These are phyloP conservation scores for Cololabis saira DNA, from an alignment of 2,113 vertebrate species.

Conservation along the genomic window DNA sequence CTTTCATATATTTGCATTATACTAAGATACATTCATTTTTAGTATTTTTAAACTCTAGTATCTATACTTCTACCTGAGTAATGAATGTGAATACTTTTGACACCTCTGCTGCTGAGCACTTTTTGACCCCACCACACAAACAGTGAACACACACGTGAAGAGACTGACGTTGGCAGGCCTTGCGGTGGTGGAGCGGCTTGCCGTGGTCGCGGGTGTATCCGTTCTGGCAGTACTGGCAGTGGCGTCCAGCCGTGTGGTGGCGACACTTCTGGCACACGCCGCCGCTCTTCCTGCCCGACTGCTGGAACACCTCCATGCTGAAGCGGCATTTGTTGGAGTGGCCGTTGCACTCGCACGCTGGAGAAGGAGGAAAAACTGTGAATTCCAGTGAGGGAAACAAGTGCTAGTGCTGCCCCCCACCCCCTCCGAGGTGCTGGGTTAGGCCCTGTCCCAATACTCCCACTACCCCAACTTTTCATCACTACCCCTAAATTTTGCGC, in stretches of 20 bases:
- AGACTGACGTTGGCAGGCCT: conserved; percentile 88
- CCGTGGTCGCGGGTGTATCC: conserved; percentile 86
- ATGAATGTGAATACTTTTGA: too few relatives aligned
- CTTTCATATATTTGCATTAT: too few relatives aligned
- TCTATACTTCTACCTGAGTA: too few relatives aligned
- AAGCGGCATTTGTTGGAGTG: conserved; percentile 90
- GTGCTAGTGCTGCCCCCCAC: too few relatives aligned
- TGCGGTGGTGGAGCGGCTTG: conserved; percentile 83
- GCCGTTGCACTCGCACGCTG: conserved; percentile 89
- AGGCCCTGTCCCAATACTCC: too few relatives aligned
- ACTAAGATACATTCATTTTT: too few relatives aligned
- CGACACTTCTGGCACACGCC: conserved; percentile 90
- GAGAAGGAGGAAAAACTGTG: neutral
- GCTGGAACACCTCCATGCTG: conserved; percentile 88
- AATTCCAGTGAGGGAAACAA: too few relatives aligned
- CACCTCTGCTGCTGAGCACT: too few relatives aligned
- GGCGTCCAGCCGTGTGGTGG: conserved; percentile 88
- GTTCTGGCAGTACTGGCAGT: conserved; percentile 91
- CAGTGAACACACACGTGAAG: conserved; percentile 25
- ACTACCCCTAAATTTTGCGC: too few relatives aligned
- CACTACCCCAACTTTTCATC: too few relatives aligned
- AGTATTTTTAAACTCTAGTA: too few relatives aligned
- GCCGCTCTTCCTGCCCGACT: conserved; percentile 88
- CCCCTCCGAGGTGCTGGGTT: too few relatives aligned
- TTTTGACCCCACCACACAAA: conserved; percentile 11